Evolutionary conservation across 2,113 vertebrate species (phyloP), one percentile per base, ranked within the genome.

Genomic region (Semnornis frantzii): DNA sequence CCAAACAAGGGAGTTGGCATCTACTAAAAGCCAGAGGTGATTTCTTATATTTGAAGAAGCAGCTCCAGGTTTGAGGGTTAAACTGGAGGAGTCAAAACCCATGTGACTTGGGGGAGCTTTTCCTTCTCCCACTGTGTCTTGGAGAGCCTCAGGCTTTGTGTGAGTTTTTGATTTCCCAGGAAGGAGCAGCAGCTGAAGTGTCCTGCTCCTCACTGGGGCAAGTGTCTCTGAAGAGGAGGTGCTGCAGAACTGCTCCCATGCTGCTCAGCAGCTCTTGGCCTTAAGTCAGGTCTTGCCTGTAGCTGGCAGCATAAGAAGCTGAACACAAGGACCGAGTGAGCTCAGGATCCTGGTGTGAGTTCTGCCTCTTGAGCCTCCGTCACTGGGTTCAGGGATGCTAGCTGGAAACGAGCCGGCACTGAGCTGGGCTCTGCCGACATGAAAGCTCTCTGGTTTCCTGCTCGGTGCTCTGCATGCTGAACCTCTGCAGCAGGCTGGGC

Each of bases 391-490:
- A 25, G 12, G 10, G 1, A 18, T 27, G 68, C 19, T 28, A 39
- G 33, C 71, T 77, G 84, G 85, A 77, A 91, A 92, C 15, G 7
- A 59, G 31, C 48, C 71, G 85, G 74, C 46, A 34, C 20, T 5
- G 82, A 85, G 82, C 75, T 54, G 63, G 39, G 3, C 63, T 77
- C 46, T 8, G 34, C 79, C 80, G 33, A 15, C 34, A 42, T 34
- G 79, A 52, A 86, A 96, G 54, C 7, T 1, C 72, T 83, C 62
- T 8, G 30, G 58, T 86, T 90, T 94, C 93, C 95, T 94, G 91
- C 13, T 23, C 10, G 34, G 69, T 50, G 65, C 2, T 54, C 85
- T 72, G 89, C 89, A 75, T 17, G 8, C 83, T 90, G 31, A 92
- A 90, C 70, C 20, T 39, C 3, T 6, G 5, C 0, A 80, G 92